Conservation (phyloP, 2,888 invertebrate species). For the Oegoconia quadripuncta region DNA sequence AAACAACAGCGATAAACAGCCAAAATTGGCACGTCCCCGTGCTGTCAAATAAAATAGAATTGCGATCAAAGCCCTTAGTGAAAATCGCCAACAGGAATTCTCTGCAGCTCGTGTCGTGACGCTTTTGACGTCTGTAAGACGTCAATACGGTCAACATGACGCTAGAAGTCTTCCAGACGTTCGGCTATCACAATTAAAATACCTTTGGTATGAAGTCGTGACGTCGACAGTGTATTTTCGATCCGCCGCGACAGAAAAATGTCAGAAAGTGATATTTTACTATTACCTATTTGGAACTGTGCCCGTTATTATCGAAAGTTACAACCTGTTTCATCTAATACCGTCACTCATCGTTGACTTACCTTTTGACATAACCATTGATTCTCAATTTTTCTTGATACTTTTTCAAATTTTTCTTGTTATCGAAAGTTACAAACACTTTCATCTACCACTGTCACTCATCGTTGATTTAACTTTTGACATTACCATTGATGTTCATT, state of each 20-base stretch:
- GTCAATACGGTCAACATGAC: slow-evolving; percentile 28
- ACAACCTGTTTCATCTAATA: slow-evolving; percentile 10
- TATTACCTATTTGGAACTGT: slow-evolving; percentile 16
- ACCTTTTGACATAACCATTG: slow-evolving; percentile 1
- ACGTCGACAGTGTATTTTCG: slow-evolving; percentile 20
- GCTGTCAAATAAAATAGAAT: slow-evolving; percentile 32
- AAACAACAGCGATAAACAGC: slow-evolving; percentile 25
- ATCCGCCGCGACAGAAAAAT: slow-evolving; percentile 17
- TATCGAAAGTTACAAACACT: too few relatives aligned
- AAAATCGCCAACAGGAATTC: slow-evolving; percentile 3
- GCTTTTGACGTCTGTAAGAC: slow-evolving; percentile 22
- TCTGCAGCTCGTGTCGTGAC: slow-evolving; percentile 24
- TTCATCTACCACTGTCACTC: too few relatives aligned
- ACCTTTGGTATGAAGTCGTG: slow-evolving; percentile 13
- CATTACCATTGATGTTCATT: too few relatives aligned
- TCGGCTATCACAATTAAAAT: slow-evolving; percentile 18
- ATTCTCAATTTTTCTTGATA: too few relatives aligned
- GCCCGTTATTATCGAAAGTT: slow-evolving; percentile 10
- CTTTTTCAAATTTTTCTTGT: too few relatives aligned
- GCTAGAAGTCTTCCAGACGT: slow-evolving; percentile 20
- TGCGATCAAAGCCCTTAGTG: slow-evolving; percentile 25
- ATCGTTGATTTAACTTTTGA: too few relatives aligned
- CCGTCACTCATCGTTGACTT: slow-evolving; percentile 7
- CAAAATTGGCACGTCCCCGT: slow-evolving; percentile 28
- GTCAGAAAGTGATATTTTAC: slow-evolving; percentile 13